phyloP scores from a whole-genome alignment of 2,888 invertebrate genomes.

The Neoascia interrupta region DNA sequence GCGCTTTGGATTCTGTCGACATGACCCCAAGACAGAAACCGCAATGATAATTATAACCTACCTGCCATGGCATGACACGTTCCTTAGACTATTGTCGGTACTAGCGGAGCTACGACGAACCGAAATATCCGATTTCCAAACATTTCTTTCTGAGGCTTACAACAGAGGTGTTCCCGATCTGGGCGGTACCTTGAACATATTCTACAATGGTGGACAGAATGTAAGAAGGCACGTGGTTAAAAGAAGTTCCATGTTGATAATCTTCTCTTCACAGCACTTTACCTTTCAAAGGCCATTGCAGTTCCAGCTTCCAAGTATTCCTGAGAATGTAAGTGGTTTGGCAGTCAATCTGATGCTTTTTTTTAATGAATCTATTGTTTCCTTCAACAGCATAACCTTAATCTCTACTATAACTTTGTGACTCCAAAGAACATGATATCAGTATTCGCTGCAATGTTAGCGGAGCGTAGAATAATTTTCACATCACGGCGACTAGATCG shows the following conservation, averaged over 20 bases:
- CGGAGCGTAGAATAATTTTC: conserved; percentile 95
- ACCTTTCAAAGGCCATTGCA: conserved; percentile 89
- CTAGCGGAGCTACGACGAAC: conserved; percentile 76
- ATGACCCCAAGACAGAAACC: conserved; percentile 93
- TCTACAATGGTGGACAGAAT: conserved; percentile 82
- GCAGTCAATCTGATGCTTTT: neutral
- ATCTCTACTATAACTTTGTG: conserved; percentile 98
- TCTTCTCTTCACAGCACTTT: conserved; percentile 86
- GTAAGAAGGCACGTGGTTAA: conserved; percentile 79
- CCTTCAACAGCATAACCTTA: conserved; percentile 93
- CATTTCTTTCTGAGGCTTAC: conserved; percentile 85
- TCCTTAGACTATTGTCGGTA: conserved; percentile 81
- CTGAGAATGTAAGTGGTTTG: conserved; percentile 93
- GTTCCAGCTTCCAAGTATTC: conserved; percentile 94
- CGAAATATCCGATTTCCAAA: conserved; percentile 75
- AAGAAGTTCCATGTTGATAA: conserved; percentile 76
- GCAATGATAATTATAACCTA: conserved; percentile 92
- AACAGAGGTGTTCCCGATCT: conserved; percentile 85
- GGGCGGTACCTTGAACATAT: conserved; percentile 83
- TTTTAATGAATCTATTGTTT: neutral
- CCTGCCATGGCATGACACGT: conserved; percentile 97
- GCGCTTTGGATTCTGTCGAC: conserved; percentile 98
- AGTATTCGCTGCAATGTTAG: conserved; percentile 96
- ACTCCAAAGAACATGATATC: conserved; percentile 96
- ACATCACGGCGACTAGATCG: conserved; percentile 93